Evolutionary conservation across 1,140 invertebrate genomes (phyloP), one percentile per base, ranked within the genome.

Genomic region (Magallana angulata): DNA sequence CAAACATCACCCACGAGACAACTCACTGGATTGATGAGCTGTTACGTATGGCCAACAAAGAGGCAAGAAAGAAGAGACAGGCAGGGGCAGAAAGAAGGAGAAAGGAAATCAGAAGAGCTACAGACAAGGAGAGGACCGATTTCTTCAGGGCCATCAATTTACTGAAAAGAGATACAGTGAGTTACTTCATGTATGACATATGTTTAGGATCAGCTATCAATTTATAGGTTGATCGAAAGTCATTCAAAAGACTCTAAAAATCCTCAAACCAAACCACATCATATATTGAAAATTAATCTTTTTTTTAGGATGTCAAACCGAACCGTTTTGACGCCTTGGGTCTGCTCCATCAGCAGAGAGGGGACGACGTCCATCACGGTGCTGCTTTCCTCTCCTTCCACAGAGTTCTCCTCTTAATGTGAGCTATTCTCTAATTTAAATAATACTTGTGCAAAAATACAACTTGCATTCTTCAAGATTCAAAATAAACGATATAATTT

Each of bases 151-250:
- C 92, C n/a, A 82, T 95, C 30, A 93, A 92, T 57, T 85, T 91
- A 36, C 85, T 95, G 9, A 95, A 95, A 85, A 60, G 86, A 82
- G 92, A 93, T 84, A 94, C 94, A 81, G 94, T 94, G 88, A 92
- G 94, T 86, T n/a, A 8, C n/a, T 48, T 48, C 36, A 48, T 48
- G 36, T 48, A 48, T 48, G 36, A 48, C 36, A 5, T 48, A 48
- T 48, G 36, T 48, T 48, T 48, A 4, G 2, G 36, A 48, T 48
- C 36, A 48, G 36, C 56, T 58, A 16, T 14, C 30, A 24, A 81
- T 81, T 81, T 5, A 36, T n/a, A n/a, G 16, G 11, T 12, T 24
- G 14, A 48, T 48, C 2, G 36, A 48, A 48, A 5, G 36, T 48
- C 36, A 48, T 48, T 48, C 36, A 64, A 16, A 16, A 64, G 14